These are phyloP conservation scores for Phylloscopus collybita DNA, from an alignment of 2,797 vertebrate species.

Conservation along the genomic window DNA sequence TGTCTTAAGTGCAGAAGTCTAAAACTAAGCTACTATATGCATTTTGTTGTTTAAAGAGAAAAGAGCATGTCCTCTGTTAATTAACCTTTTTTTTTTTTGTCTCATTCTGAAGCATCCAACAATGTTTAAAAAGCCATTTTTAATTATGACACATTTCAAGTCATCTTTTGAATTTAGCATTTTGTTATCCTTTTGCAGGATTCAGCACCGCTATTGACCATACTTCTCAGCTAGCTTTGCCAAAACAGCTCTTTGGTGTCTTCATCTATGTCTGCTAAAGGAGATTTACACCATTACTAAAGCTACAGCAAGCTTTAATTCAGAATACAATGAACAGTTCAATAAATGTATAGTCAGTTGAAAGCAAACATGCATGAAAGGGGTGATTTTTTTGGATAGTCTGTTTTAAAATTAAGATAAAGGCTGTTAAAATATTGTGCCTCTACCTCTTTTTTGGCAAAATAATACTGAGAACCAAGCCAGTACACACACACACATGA, in stretches of 20 bases:
- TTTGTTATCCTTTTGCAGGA: background rate
- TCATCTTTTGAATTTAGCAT: background rate
- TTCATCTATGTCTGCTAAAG: background rate
- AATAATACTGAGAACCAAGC: background rate
- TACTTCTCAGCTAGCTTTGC: background rate
- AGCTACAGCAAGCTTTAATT: background rate
- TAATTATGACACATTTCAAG: background rate
- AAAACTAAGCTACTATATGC: background rate
- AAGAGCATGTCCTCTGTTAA: slow-evolving; percentile 12
- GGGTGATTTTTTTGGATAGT: background rate
- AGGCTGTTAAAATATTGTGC: background rate
- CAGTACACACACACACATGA: fast-evolving
- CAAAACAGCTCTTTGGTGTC: background rate
- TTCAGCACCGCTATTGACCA: background rate
- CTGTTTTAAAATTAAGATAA: background rate
- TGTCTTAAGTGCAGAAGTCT: background rate
- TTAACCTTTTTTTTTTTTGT: slow-evolving; percentile 28
- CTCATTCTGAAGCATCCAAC: background rate
- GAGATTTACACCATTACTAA: background rate
- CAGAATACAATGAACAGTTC: background rate
- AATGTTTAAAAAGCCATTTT: background rate
- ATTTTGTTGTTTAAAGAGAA: background rate
- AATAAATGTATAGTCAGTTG: background rate
- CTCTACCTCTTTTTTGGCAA: background rate
- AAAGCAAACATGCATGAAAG: background rate